phyloP scores from a whole-genome alignment of 2,888 invertebrate species.

The Athalia cordata region DNA sequence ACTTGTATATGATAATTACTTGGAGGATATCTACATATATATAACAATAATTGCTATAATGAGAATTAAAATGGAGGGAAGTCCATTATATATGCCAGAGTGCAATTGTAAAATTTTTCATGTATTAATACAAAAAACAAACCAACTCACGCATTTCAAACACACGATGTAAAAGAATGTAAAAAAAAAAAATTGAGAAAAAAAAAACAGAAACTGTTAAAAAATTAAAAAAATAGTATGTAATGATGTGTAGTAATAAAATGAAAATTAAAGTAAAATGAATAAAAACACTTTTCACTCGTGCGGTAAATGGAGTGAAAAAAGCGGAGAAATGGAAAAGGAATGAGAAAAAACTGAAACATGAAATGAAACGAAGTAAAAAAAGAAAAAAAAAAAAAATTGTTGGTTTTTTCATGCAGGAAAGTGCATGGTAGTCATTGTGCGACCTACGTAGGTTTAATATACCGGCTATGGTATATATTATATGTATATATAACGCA shows the following conservation, averaged over 20 bases:
- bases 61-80: neutral
- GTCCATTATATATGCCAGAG: neutral
- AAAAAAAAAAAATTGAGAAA: neutral
- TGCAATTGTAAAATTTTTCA: neutral
- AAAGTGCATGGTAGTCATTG: constrained; percentile 10
- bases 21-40: neutral
- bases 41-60: neutral
- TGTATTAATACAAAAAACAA: no score
- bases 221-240: constrained; percentile 2
- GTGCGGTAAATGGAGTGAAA: constrained; percentile 22
- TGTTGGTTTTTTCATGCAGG: neutral
- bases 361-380: neutral
- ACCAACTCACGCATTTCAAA: no score
- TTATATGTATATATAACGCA: neutral
- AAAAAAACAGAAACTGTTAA: constrained; percentile 20
- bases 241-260: no score
- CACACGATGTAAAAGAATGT: no score
- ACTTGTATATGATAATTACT: no score
- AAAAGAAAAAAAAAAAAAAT: neutral
- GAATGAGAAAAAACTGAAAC: neutral
- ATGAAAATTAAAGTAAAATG: neutral
- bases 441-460: constrained; percentile 18
- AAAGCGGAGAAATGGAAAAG: neutral
- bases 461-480: neutral
- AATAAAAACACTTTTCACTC: constrained; percentile 28